Base-by-base conservation (phyloP, 2,888 invertebrate species). In the Parnassius mnemosyne region DNA sequence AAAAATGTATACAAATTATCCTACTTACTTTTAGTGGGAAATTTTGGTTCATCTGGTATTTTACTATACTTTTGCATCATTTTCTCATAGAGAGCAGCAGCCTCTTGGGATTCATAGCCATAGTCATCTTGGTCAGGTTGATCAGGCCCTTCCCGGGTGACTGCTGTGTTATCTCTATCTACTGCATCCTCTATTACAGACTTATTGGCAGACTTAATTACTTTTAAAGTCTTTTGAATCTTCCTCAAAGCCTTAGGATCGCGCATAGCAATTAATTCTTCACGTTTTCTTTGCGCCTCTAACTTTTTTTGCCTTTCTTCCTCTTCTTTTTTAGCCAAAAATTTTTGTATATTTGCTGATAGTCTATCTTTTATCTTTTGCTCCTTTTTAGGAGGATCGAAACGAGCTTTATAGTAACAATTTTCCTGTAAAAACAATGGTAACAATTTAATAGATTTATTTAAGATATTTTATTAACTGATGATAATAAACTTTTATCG, bases 101-200 rank as follows among this genome's bases (percentile, higher is more conserved):
- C 95, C 80, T 95, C 95, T 72, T 95, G 95, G 0, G 97, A 97
- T 49, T 96, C 96, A 78, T 97, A 97, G 0, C 97, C 97, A 78
- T 97, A 97, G 78, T 97, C 97, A 87, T 97, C 97, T 78, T 97
- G 96, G 74, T 97, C 97, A 0, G 96, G 96, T 75, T 97, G 96
- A 1, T 95, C 94, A 0, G 95, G 94, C 0, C 96, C 96, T 56
- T 94, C 93, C 46, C 94, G 83, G 0, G 96, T 96, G 5, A 96
- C 93, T 3, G 95, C 95, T 12, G 96, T 96, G 71, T 96, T 94
- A 43, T 95, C 94, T 70, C 93, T 92, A 75, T 96, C 95, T 34
- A 95, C 89, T 1, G 97, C 97, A 92, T 97, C 97, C 52, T 94
- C 95, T 67, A 97, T 86, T 2, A 96, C 97, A 3, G 97, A 95